These are phyloP conservation scores for Xanthia icteritia DNA, from an alignment of 2,888 invertebrate species.

Conservation along the genomic window DNA sequence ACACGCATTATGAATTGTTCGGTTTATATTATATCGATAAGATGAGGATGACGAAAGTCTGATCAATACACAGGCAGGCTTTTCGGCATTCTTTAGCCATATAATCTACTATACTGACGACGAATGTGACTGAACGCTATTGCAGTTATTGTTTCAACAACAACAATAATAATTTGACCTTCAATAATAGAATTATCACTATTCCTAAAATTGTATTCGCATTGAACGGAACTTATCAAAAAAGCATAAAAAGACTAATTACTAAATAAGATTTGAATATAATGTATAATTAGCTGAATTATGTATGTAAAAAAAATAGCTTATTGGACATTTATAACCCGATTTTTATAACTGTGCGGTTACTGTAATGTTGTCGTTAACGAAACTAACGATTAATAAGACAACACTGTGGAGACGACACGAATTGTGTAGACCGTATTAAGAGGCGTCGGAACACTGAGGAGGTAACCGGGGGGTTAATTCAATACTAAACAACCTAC, in stretches of 20 bases:
- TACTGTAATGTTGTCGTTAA: too few species aligned
- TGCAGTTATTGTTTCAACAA: background rate
- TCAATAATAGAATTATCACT: background rate
- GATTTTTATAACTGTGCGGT: too few species aligned
- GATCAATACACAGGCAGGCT: background rate
- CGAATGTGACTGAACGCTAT: background rate
- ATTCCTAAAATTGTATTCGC: background rate
- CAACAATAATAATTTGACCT: background rate
- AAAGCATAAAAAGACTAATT: slow-evolving; percentile 47
- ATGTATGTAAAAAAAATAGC: background rate
- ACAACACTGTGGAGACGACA: too few species aligned
- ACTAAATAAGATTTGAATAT: slow-evolving; percentile 32
- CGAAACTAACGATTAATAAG: too few species aligned
- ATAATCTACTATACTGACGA: background rate
- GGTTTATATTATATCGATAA: slow-evolving; percentile 3
- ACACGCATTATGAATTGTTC: slow-evolving; percentile 16
- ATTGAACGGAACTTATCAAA: slow-evolving; percentile 11
- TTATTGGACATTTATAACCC: background rate
- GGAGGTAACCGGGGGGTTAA: too few species aligned
- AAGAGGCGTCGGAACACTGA: too few species aligned
- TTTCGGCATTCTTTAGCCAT: background rate
- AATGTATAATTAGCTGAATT: background rate
- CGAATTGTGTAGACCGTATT: too few species aligned
- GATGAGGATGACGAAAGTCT: background rate
- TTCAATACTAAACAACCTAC: too few species aligned